Evolutionary conservation across 2,888 invertebrate species (phyloP).

Genomic region (Agonopterix alstromeriana): DNA sequence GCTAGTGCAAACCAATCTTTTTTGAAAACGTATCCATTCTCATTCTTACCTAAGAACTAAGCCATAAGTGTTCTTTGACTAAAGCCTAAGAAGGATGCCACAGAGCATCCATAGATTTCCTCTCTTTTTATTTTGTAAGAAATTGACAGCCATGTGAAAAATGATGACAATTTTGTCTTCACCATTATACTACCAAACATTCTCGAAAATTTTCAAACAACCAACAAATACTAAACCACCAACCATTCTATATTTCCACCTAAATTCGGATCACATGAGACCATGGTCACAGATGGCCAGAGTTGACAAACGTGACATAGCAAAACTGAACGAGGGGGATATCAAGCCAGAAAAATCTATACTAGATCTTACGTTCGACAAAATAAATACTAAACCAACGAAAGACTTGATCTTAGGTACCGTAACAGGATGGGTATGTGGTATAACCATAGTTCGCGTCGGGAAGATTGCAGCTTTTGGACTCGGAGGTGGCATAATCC

Average conservation of each 20-base stretch:
- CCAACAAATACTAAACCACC: slow-evolving; percentile 1
- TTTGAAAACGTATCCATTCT: too few species aligned
- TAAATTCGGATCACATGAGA: slow-evolving; percentile 18
- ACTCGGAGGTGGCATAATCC: slow-evolving; percentile 90
- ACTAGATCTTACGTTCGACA: slow-evolving; percentile 36
- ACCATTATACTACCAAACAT: neutral
- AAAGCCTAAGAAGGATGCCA: too few species aligned
- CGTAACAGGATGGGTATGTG: slow-evolving; percentile 79
- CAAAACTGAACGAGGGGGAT: slow-evolving; percentile 22
- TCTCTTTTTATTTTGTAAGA: too few species aligned
- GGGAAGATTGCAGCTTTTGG: slow-evolving; percentile 93
- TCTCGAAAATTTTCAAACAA: neutral
- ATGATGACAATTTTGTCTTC: neutral
- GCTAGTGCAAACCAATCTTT: too few species aligned
- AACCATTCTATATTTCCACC: slow-evolving; percentile 10
- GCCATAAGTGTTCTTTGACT: too few species aligned
- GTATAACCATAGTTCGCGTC: slow-evolving; percentile 85
- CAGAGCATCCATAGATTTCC: too few species aligned
- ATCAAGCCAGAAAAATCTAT: slow-evolving; percentile 27
- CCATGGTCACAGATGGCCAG: slow-evolving; percentile 41
- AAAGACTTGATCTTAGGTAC: slow-evolving; percentile 51
- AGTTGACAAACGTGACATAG: slow-evolving; percentile 32
- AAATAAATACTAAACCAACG: slow-evolving; percentile 34
- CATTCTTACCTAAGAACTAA: too few species aligned
- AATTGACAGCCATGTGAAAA: neutral